A percentile compares a stretch with the other conserved stretches of the same genome.
Evolutionary conservation across 2,113 vertebrate species (phyloP).

Genomic region (Desmodus rotundus): DNA sequence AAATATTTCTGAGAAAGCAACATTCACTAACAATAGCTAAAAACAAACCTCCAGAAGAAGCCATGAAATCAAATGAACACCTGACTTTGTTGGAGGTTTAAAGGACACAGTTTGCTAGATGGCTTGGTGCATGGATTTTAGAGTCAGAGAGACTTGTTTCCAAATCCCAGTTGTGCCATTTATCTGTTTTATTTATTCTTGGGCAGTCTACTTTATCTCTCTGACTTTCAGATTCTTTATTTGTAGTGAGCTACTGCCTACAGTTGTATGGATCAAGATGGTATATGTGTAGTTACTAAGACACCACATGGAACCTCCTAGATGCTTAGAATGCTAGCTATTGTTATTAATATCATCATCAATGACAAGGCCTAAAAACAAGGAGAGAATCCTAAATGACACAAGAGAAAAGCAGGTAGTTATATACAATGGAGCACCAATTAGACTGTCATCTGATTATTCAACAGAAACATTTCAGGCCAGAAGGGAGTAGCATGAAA

Average conservation of each 20-base stretch:
- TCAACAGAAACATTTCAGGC: too few species aligned
- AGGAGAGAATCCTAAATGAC: too few species aligned
- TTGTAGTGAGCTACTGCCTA: not conserved
- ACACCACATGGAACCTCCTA: not conserved
- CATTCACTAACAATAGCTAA: not conserved
- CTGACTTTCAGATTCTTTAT: not conserved
- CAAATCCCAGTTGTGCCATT: not conserved
- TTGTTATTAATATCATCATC: not conserved
- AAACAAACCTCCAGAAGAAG: not conserved
- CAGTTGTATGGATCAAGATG: not conserved
- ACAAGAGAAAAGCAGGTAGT: too few species aligned
- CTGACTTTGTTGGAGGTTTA: not conserved
- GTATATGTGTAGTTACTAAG: not conserved
- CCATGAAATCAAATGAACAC: not conserved
- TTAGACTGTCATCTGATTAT: too few species aligned
- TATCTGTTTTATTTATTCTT: not conserved
- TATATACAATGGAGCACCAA: too few species aligned
- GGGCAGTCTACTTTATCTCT: not conserved
- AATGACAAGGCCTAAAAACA: too few species aligned
- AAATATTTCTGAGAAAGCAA: not conserved
- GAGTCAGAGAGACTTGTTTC: not conserved
- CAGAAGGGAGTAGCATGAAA: too few species aligned
- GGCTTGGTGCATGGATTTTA: not conserved
- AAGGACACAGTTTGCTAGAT: not conserved
- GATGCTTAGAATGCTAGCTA: not conserved